Evolutionary conservation across 2,113 vertebrate genomes (phyloP), one percentile per base, ranked within the genome.

Genomic region (Uria aalge): DNA sequence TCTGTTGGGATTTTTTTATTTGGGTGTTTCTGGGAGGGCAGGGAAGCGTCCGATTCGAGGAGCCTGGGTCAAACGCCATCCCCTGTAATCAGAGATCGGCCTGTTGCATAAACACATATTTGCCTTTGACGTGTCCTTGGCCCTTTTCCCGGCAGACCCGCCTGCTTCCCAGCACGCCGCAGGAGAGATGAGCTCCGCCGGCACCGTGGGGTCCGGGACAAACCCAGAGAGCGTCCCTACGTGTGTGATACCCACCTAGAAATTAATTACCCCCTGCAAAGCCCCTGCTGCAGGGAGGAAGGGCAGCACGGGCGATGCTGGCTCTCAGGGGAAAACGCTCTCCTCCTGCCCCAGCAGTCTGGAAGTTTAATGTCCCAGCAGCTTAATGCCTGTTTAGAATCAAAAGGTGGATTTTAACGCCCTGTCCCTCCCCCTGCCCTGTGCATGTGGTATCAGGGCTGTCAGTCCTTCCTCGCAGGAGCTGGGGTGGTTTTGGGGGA

Each of bases 121-220:
- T 72, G 14, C 45, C 72, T 60, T 34, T 47, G 67, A 17, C 0
- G 12, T 76, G 85, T 38, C 40, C 73, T 48, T 0, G 69, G 59
- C 81, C 75, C 89, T 90, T 57, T 52, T 91, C 91, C 83, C 3
- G 8, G 60, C 86, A 63, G 77, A 63, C 47, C 53, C 34, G 82
- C 34, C 20, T 45, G n/a, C 34, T 45, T 55, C 75, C 30, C 1
- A 1, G 38, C 38, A 23, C 17, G 11, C 9, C 0, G 2, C 27
- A 3, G n/a, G n/a, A 19, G 50, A 21, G 52, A 32, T 1, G 29
- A 23, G 16, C 79, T 48, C 45, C 11, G n/a, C 30, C 1, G 1
- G 60, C 63, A 20, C 41, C 9, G 36, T 1, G 2, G 16, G 9
- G 3, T 8, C 55, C 12, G 8, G 48, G 24, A 8, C 12, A 12